Conservation (phyloP, 2,797 vertebrate genomes). For the Gambelia wislizenii region DNA sequence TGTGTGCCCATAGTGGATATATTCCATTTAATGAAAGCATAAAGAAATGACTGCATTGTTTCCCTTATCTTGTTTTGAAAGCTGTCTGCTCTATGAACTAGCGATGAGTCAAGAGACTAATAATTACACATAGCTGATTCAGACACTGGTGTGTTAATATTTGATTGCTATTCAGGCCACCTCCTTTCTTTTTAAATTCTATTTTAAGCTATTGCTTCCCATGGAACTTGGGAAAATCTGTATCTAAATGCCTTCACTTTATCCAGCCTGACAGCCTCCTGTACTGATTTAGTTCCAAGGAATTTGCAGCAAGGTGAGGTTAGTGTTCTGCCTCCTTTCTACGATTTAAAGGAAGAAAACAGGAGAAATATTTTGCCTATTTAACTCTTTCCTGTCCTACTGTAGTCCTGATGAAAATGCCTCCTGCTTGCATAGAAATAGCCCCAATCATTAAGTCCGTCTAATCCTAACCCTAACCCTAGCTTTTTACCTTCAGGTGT, state of each 20-base stretch:
- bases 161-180: slow-evolving; percentile 23
- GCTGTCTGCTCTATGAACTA: slow-evolving; percentile 21
- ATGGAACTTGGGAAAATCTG: neutral
- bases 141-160: slow-evolving; percentile 14
- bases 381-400: neutral
- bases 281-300: neutral
- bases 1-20: slow-evolving; percentile 42
- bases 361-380: neutral
- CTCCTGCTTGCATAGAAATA: neutral
- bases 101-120: slow-evolving; percentile 7
- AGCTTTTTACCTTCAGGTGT: neutral
- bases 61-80: slow-evolving; percentile 36
- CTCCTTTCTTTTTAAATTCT: slow-evolving; percentile 8
- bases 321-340: slow-evolving; percentile 2
- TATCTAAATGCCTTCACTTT: slow-evolving; percentile 13
- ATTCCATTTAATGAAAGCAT: slow-evolving; percentile 25
- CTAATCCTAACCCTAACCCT: too few species aligned
- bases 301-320: neutral
- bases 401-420: neutral
- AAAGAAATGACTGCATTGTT: slow-evolving; percentile 49
- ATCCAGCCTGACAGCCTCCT: neutral
- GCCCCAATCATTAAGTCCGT: neutral
- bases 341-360: neutral
- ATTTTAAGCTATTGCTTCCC: neutral
- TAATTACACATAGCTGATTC: slow-evolving; percentile 35